Evolutionary conservation across 2,797 vertebrate species (phyloP).

Genomic region (Coendou prehensilis): DNA sequence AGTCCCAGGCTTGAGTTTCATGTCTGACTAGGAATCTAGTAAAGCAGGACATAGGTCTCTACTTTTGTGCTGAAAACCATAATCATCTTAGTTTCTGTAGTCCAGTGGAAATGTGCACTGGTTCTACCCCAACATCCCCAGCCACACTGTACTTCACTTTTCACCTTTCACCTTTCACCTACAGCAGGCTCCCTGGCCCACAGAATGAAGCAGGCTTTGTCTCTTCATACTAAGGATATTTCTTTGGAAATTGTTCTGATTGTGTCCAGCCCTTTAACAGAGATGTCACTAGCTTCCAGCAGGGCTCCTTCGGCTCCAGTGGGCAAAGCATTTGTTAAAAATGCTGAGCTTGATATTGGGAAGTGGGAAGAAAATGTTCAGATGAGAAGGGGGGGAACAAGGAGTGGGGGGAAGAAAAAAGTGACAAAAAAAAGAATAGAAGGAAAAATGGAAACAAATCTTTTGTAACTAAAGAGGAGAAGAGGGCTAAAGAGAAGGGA

Average conservation of each 20-base stretch:
- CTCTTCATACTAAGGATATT: neutral
- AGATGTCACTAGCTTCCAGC: neutral
- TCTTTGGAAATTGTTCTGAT: neutral
- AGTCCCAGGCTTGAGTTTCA: neutral
- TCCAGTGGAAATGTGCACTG: neutral
- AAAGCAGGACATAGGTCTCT: neutral
- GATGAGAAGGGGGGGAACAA: neutral
- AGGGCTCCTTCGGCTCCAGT: neutral
- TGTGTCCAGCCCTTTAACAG: neutral
- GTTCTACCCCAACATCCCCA: neutral
- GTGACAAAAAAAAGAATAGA: neutral
- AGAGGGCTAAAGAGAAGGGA: neutral
- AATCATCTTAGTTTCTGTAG: neutral
- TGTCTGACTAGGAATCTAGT: neutral
- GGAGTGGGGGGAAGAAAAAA: neutral
- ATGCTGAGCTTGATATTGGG: neutral
- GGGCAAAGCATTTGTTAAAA: neutral
- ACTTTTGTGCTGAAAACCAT: neutral
- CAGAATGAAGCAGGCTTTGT: neutral
- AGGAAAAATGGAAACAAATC: neutral
- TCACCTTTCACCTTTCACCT: neutral
- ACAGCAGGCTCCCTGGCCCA: neutral
- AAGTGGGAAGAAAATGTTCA: neutral
- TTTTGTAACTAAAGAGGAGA: neutral
- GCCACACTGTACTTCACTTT: neutral